These are phyloP conservation scores for Drosophila mayaguana DNA, from an alignment of 2,888 invertebrate genomes.

Conservation along the genomic window DNA sequence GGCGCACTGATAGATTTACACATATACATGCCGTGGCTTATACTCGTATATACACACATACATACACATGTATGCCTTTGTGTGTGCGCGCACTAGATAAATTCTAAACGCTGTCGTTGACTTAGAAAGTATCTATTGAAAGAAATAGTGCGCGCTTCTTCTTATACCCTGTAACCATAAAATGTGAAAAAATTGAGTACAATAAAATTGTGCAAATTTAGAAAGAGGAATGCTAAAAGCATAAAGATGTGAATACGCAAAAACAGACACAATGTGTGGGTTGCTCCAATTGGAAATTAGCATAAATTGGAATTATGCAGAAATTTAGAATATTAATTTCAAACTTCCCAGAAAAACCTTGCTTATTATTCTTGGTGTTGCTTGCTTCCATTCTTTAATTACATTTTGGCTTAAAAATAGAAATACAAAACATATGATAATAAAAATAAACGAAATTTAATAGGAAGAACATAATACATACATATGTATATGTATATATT, in stretches of 20 bases:
- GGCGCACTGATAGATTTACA: slow-evolving; percentile 47
- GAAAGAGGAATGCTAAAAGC: slow-evolving; percentile 9
- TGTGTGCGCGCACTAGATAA: slow-evolving; percentile 69
- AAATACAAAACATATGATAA: neutral
- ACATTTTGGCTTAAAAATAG: neutral
- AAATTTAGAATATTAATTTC: slow-evolving; percentile 12
- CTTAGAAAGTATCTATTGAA: slow-evolving; percentile 69
- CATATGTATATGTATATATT: no score
- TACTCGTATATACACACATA: neutral
- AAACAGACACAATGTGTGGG: neutral
- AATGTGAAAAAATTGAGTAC: slow-evolving; percentile 25
- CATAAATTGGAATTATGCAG: slow-evolving; percentile 15
- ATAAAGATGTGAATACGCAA: neutral
- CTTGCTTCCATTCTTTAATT: slow-evolving; percentile 1
- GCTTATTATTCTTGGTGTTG: neutral
- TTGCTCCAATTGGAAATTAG: slow-evolving; percentile 13
- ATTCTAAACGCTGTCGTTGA: slow-evolving; percentile 77
- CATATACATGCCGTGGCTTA: slow-evolving; percentile 15
- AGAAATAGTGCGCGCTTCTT: slow-evolving; percentile 24
- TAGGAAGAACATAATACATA: neutral
- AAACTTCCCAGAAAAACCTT: slow-evolving; percentile 5
- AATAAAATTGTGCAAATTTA: slow-evolving; percentile 22
- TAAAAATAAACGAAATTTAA: neutral
- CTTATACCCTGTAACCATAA: slow-evolving; percentile 16
- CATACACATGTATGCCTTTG: slow-evolving; percentile 19